These are phyloP conservation scores for Meloe dianella DNA, from an alignment of 2,888 invertebrate genomes.

Conservation along the genomic window DNA sequence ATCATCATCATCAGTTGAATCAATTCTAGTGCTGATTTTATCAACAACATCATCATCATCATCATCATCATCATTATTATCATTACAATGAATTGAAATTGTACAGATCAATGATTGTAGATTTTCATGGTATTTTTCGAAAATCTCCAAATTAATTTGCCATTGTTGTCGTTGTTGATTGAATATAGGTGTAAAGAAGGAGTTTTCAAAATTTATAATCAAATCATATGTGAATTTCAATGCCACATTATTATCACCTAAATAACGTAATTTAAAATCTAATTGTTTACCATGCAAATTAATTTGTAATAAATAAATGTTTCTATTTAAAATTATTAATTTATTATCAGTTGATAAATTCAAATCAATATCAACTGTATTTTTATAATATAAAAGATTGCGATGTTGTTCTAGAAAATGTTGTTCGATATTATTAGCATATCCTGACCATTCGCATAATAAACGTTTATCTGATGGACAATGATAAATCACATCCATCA, in stretches of 20 bases:
- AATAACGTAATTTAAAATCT: constrained; percentile 42
- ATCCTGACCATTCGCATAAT: constrained; percentile 49
- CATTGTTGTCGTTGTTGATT: constrained; percentile 20
- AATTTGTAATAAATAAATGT: constrained; percentile 48
- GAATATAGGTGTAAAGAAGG: constrained; percentile 2
- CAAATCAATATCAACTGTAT: constrained; percentile 40
- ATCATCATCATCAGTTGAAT: background rate
- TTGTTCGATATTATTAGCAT: constrained; percentile 45
- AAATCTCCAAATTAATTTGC: constrained; percentile 26
- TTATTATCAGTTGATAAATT: constrained; percentile 43
- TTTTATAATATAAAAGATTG: constrained; percentile 41
- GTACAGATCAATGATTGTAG: constrained; percentile 18
- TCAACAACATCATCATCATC: background rate
- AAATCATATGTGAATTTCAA: constrained; percentile 43
- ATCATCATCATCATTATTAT: too few relatives aligned
- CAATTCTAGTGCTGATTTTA: constrained; percentile 8
- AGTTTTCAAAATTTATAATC: constrained; percentile 2
- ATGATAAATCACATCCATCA: constrained; percentile 47
- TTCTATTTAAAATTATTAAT: constrained; percentile 43
- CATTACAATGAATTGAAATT: constrained; percentile 2
- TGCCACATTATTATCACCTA: constrained; percentile 43
- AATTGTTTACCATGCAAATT: constrained; percentile 32
- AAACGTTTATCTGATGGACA: constrained; percentile 49
- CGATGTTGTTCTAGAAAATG: constrained; percentile 49
- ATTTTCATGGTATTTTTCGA: constrained; percentile 21